Evolutionary conservation across 2,888 invertebrate species (phyloP).

Genomic region (Bugula neritina): DNA sequence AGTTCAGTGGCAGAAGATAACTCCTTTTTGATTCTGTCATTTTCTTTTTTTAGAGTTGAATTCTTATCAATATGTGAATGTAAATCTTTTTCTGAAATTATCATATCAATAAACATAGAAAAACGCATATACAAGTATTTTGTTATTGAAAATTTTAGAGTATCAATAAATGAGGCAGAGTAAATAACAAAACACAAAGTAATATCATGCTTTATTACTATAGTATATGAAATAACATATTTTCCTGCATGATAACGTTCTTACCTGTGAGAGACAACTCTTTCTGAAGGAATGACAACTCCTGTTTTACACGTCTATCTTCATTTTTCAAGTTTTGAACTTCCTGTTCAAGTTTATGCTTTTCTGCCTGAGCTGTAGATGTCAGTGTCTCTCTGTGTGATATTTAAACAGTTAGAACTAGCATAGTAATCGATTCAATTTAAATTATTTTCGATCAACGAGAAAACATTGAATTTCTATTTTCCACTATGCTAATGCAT

Average conservation of each 20-base stretch:
- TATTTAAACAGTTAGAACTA: background rate
- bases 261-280: conserved; percentile 33
- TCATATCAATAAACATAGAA: no score
- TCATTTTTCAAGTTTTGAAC: conserved; percentile 64
- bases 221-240: no score
- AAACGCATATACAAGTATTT: no score
- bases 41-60: conserved; percentile 55
- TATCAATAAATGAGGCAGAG: no score
- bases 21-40: conserved; percentile 63
- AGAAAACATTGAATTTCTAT: background rate
- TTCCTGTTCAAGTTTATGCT: conserved; percentile 60
- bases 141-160: no score
- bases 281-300: conserved; percentile 59
- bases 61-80: conserved; percentile 19
- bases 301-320: conserved; percentile 64
- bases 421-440: background rate
- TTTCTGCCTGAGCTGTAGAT: conserved; percentile 55
- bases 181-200: no score
- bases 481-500: background rate
- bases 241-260: no score
- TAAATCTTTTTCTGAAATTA: background rate
- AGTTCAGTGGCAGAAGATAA: conserved; percentile 37
- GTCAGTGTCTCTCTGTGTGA: conserved; percentile 63
- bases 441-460: background rate
- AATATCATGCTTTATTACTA: no score